phyloP scores from a whole-genome alignment of 2,113 vertebrate genomes.

The Oophaga pumilio region DNA sequence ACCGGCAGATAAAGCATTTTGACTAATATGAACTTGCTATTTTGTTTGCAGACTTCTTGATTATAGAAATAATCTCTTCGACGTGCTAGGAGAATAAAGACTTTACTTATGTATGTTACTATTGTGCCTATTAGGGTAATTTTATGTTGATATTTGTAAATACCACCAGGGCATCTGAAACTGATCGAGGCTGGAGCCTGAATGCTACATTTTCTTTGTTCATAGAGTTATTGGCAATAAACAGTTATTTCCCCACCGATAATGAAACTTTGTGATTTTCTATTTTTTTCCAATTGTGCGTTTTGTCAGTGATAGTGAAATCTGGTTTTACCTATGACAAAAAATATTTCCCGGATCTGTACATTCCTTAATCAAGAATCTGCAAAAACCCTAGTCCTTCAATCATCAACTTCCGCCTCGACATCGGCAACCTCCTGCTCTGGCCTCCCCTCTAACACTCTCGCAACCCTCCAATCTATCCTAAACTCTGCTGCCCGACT shows the following conservation, averaged over 20 bases:
- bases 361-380: too few relatives aligned
- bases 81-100: background rate
- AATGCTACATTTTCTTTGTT: background rate
- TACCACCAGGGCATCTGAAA: background rate
- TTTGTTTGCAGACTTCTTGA: background rate
- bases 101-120: background rate
- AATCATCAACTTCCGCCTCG: too few relatives aligned
- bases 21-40: background rate
- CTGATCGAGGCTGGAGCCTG: background rate
- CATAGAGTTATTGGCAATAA: constrained; percentile 1
- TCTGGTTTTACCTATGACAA: background rate
- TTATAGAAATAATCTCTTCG: background rate
- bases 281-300: background rate
- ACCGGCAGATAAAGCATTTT: background rate
- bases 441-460: too few relatives aligned
- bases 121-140: background rate
- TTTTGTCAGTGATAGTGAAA: background rate
- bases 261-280: background rate
- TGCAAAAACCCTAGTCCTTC: too few relatives aligned
- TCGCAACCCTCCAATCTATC: too few relatives aligned
- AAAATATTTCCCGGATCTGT: too few relatives aligned
- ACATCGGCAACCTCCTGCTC: too few relatives aligned
- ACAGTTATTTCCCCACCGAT: background rate
- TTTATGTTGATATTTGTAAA: background rate
- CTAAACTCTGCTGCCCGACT: too few relatives aligned